These are phyloP conservation scores for Agrotis clavis DNA, from an alignment of 2,888 invertebrate species.

Conservation along the genomic window DNA sequence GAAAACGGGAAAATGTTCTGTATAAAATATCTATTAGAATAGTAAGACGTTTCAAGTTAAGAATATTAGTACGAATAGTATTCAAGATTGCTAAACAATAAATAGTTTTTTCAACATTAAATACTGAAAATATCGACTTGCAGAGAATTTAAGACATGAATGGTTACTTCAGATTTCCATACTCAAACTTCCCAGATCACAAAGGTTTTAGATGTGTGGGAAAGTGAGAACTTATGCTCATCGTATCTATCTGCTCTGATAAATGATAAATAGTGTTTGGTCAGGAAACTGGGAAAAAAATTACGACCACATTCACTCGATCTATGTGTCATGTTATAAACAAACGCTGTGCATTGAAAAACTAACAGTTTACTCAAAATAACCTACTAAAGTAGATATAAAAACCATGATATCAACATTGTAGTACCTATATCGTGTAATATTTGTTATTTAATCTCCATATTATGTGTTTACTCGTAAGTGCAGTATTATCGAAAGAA, in stretches of 20 bases:
- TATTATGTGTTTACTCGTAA: slow-evolving; percentile 67
- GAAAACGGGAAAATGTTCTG: neutral
- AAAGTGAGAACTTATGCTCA: neutral
- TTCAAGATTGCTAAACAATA: too few species aligned
- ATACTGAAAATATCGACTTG: neutral
- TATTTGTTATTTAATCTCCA: slow-evolving; percentile 47
- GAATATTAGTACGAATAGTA: too few species aligned
- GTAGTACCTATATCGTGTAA: slow-evolving; percentile 25
- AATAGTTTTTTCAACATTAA: too few species aligned
- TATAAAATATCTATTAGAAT: too few species aligned
- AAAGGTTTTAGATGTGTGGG: slow-evolving; percentile 1
- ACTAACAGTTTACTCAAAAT: neutral
- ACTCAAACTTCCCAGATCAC: neutral
- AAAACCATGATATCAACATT: slow-evolving; percentile 1
- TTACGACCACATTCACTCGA: neutral
- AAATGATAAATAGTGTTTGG: slow-evolving; percentile 8
- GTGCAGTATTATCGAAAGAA: slow-evolving; percentile 70
- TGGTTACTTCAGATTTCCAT: neutral
- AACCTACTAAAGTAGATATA: slow-evolving; percentile 1
- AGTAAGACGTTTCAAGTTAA: neutral
- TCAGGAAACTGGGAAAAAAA: slow-evolving; percentile 10
- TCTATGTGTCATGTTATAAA: neutral
- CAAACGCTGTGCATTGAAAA: neutral
- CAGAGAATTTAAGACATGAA: neutral
- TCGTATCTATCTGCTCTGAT: slow-evolving; percentile 11